phyloP scores from a whole-genome alignment of 2,888 invertebrate species.

The Odontothrips loti region DNA sequence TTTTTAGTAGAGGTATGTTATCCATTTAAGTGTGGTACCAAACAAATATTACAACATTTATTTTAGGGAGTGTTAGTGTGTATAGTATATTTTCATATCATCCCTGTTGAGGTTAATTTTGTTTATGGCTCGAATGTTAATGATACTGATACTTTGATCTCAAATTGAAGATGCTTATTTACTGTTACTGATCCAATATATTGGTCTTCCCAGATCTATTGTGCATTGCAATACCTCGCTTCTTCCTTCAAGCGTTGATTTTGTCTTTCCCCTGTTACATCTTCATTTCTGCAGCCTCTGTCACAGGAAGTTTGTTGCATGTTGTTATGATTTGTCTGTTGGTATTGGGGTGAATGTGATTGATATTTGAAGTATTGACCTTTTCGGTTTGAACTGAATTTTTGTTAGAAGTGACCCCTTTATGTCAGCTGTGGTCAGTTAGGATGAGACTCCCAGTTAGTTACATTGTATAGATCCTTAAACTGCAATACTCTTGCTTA shows the following conservation, averaged over 20 bases:
- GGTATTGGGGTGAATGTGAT: neutral
- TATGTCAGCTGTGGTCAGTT: neutral
- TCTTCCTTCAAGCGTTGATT: neutral
- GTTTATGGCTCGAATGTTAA: neutral
- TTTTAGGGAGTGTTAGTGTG: neutral
- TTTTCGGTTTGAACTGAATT: neutral
- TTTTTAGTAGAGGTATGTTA: neutral
- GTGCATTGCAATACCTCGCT: neutral
- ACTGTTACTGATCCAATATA: neutral
- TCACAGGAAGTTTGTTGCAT: neutral
- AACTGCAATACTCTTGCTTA: no score
- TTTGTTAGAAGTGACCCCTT: no score
- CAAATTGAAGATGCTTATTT: neutral
- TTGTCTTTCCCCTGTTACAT: neutral
- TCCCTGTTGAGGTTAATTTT: neutral
- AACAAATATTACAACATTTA: neutral
- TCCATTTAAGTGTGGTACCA: neutral
- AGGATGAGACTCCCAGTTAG: neutral
- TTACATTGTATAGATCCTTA: no score
- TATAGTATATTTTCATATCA: conserved; percentile 13
- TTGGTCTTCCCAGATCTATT: neutral
- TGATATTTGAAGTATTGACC: neutral
- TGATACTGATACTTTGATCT: conserved; percentile 8
- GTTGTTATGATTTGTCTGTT: neutral
- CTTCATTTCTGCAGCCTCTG: neutral